Conservation (phyloP, 2,797 vertebrate species). For the Acanthis flammea region DNA sequence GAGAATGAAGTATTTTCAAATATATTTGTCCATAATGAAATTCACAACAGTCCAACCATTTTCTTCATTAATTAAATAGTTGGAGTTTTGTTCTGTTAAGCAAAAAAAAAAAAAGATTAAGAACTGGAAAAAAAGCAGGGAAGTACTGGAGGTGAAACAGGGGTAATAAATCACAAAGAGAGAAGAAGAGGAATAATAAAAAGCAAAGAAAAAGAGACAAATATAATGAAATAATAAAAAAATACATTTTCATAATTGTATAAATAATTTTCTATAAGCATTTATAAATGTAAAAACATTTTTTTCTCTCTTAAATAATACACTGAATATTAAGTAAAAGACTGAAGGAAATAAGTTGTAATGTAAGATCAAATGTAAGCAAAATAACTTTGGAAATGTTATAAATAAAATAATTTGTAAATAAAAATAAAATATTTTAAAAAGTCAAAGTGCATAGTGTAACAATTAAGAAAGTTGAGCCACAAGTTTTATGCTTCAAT, state of each 20-base stretch:
- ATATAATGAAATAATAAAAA: neutral
- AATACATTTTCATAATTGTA: neutral
- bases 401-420: neutral
- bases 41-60: neutral
- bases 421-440: neutral
- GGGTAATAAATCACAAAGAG: neutral
- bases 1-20: neutral
- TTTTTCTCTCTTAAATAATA: neutral
- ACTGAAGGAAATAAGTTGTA: neutral
- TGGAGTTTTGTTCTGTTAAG: neutral
- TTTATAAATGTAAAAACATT: neutral
- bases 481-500: rapidly evolving
- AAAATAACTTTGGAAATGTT: neutral
- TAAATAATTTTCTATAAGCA: neutral
- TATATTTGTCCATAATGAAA: neutral
- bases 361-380: neutral
- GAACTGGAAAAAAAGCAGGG: neutral
- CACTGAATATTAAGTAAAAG: neutral
- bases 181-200: neutral
- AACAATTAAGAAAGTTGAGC: neutral
- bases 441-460: neutral
- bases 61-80: neutral
- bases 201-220: neutral
- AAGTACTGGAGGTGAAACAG: neutral
- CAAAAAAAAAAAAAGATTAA: neutral